These are phyloP conservation scores for Spodoptera exigua DNA, from an alignment of 2,888 invertebrate species.

Conservation along the genomic window DNA sequence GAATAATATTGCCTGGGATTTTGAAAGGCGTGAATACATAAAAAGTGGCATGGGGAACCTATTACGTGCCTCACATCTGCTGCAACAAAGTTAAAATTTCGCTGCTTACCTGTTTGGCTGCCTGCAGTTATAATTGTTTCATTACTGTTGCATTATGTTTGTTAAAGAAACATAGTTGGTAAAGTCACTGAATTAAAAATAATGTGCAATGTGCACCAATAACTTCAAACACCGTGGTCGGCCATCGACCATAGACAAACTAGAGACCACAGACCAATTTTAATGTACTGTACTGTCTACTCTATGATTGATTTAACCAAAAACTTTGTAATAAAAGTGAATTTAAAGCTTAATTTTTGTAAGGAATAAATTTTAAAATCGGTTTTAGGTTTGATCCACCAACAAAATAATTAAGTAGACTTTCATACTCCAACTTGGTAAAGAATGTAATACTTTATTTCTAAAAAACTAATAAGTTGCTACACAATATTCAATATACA, in stretches of 20 bases:
- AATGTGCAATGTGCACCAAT: constrained; percentile 73
- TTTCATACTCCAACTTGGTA: no score
- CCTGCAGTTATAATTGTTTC: constrained; percentile 58
- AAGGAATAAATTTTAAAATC: no score
- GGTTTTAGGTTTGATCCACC: no score
- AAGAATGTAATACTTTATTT: no score
- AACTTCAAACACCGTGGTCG: constrained; percentile 80
- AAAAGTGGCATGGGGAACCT: constrained; percentile 75
- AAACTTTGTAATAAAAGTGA: no score
- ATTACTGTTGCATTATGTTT: constrained; percentile 66
- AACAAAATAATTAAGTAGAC: no score
- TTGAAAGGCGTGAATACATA: constrained; percentile 78
- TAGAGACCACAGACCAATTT: constrained; percentile 8
- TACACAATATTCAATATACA: no score
- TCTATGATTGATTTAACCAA: no score
- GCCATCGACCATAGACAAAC: constrained; percentile 71
- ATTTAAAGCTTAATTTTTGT: no score
- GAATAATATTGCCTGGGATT: constrained; percentile 73
- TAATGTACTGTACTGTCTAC: no score
- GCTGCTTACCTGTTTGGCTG: constrained; percentile 69
- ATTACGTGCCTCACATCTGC: constrained; percentile 76
- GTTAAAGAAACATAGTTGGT: constrained; percentile 69
- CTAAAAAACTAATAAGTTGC: no score
- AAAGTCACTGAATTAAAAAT: constrained; percentile 65
- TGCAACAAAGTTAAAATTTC: constrained; percentile 47